Conservation (phyloP, 1,140 invertebrate genomes). For the Drosophila yakuba region DNA sequence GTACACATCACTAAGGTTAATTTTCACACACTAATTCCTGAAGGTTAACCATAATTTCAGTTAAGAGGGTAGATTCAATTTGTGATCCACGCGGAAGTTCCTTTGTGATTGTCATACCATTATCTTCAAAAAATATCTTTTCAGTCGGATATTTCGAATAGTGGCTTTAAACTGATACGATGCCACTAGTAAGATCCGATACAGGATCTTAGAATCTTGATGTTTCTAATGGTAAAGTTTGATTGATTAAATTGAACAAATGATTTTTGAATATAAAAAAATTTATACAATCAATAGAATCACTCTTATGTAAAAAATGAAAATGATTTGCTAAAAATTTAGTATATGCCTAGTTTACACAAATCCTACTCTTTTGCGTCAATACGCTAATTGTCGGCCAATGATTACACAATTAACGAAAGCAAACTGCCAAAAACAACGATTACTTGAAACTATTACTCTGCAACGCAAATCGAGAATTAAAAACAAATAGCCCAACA, state of each 20-base stretch:
- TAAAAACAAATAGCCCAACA: conserved; percentile 4
- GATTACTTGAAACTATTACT: conserved; percentile 13
- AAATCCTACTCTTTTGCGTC: conserved; percentile 21
- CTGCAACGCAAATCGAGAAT: conserved; percentile 8
- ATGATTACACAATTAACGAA: conserved; percentile 23
- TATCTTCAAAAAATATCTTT: neutral
- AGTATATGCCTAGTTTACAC: neutral
- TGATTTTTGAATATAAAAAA: too few relatives aligned
- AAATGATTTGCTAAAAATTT: neutral
- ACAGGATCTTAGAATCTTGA: too few relatives aligned
- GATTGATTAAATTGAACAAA: too few relatives aligned
- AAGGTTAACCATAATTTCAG: conserved; percentile 63
- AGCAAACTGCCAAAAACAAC: conserved; percentile 14
- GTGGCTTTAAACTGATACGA: too few relatives aligned
- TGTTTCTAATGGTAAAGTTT: too few relatives aligned
- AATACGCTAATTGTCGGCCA: conserved; percentile 38
- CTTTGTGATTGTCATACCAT: neutral
- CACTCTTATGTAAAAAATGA: neutral
- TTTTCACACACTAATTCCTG: conserved; percentile 77
- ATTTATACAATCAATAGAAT: neutral
- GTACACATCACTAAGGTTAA: conserved; percentile 76
- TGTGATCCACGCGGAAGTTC: conserved; percentile 3
- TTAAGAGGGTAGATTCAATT: conserved; percentile 30
- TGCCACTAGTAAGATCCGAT: too few relatives aligned
- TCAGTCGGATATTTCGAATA: too few relatives aligned